Percentiles rank a stretch among this genome's conserved stretches.
Conservation (phyloP, 1,140 invertebrate species). For the Lepidurus packardi region DNA sequence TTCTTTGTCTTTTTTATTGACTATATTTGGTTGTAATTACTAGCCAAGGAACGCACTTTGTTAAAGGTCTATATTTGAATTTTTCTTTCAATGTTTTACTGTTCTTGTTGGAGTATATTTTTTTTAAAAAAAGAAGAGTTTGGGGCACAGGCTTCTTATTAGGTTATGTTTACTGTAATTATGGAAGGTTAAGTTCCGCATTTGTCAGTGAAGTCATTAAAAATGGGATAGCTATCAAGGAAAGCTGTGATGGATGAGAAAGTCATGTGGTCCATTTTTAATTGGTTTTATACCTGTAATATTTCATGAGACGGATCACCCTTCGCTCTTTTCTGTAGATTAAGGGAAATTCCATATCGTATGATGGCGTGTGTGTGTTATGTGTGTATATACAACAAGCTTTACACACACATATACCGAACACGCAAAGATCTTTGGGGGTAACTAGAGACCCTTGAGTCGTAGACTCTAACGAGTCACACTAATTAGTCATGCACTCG, state of each 20-base stretch:
- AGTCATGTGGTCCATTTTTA: slow-evolving; percentile 15
- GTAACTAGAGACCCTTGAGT: background rate
- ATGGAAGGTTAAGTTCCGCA: background rate
- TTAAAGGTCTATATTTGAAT: background rate
- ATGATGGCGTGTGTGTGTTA: background rate
- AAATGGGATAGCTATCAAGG: background rate
- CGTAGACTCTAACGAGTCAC: background rate
- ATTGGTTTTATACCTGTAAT: slow-evolving; percentile 22
- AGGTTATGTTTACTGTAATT: background rate
- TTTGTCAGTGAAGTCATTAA: background rate
- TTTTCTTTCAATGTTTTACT: background rate
- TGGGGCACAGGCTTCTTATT: background rate
- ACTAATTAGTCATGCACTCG: slow-evolving; percentile 14
- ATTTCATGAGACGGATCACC: slow-evolving; percentile 4
- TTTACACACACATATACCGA: background rate
- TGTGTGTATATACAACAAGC: background rate
- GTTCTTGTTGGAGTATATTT: background rate
- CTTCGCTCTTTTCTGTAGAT: background rate
- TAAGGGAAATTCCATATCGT: background rate
- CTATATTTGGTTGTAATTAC: background rate
- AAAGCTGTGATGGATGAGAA: slow-evolving; percentile 5
- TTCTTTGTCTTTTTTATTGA: background rate
- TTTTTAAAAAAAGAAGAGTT: background rate
- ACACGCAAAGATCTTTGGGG: background rate
- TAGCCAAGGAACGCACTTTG: background rate